Percentiles rank a stretch among this genome's conserved stretches.
Evolutionary conservation across 92 coral and sea anemone genomes (phyloP).

Genomic region (Epizoanthus scotinus): DNA sequence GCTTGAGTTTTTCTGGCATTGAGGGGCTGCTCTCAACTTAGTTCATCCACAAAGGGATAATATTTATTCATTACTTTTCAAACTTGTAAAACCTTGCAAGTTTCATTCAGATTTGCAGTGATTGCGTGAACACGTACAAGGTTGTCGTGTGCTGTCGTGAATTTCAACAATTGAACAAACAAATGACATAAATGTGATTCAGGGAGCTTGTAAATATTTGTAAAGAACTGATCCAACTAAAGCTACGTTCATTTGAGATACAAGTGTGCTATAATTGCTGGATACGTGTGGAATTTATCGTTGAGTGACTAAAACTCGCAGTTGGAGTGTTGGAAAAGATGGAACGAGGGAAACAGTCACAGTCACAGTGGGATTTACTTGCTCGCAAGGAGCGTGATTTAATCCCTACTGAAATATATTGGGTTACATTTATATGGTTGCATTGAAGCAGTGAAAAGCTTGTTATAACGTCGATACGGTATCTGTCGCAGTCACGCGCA

Average conservation of each 20-base stretch:
- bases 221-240: not conserved
- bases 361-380: not conserved
- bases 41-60: not conserved
- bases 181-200: not conserved
- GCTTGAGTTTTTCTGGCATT: not conserved
- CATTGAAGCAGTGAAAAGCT: too few species aligned
- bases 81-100: not conserved
- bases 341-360: not conserved
- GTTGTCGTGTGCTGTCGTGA: too few species aligned
- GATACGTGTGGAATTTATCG: too few species aligned
- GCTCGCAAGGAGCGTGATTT: not conserved
- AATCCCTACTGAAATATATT: not conserved
- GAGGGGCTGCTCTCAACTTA: not conserved
- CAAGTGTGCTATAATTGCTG: not conserved
- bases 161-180: too few species aligned
- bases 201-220: slow-evolving; percentile 16
- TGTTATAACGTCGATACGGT: not conserved
- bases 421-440: not conserved
- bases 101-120: not conserved
- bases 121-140: not conserved
- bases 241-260: not conserved
- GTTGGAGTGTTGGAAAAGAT: not conserved
- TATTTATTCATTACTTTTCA: not conserved
- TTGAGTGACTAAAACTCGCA: too few species aligned
- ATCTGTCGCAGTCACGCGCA: not conserved